These are phyloP conservation scores for Pangasianodon hypophthalmus DNA, from an alignment of 2,113 vertebrate species.

Conservation along the genomic window DNA sequence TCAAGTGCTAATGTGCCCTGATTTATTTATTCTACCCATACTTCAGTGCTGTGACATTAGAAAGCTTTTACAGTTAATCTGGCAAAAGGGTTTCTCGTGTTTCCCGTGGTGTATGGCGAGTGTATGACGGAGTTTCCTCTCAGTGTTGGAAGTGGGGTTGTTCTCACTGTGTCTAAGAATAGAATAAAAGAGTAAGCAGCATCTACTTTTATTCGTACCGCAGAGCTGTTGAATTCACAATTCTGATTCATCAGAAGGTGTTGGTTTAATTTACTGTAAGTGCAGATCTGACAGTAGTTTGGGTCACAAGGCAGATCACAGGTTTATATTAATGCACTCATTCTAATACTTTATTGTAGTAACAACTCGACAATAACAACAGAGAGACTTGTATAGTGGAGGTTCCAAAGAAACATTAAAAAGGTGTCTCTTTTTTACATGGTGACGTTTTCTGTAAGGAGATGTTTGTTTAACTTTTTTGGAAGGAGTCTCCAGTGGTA, in stretches of 20 bases:
- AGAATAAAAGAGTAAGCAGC: not conserved
- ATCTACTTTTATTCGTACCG: not conserved
- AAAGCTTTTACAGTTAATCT: slow-evolving; percentile 68
- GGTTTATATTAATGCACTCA: not conserved
- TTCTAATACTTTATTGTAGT: not conserved
- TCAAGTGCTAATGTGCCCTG: slow-evolving; percentile 34
- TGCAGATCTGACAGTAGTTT: not conserved
- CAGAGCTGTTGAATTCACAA: not conserved
- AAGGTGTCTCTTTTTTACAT: not conserved
- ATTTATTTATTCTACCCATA: slow-evolving; percentile 49
- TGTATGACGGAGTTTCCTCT: not conserved
- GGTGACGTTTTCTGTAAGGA: not conserved
- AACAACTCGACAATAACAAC: not conserved
- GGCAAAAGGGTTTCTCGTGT: slow-evolving; percentile 22
- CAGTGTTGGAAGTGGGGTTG: not conserved
- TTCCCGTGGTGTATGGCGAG: not conserved
- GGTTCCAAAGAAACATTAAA: not conserved
- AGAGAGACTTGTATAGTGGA: not conserved
- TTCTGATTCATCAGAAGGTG: not conserved
- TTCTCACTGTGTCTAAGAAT: not conserved
- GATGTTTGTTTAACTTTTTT: no score
- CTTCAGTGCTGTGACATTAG: slow-evolving; percentile 61
- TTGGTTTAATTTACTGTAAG: not conserved
- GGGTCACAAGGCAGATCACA: not conserved
- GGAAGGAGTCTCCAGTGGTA: no score